Base-by-base conservation (phyloP, 2,113 vertebrate species). In the Carollia perspicillata region DNA sequence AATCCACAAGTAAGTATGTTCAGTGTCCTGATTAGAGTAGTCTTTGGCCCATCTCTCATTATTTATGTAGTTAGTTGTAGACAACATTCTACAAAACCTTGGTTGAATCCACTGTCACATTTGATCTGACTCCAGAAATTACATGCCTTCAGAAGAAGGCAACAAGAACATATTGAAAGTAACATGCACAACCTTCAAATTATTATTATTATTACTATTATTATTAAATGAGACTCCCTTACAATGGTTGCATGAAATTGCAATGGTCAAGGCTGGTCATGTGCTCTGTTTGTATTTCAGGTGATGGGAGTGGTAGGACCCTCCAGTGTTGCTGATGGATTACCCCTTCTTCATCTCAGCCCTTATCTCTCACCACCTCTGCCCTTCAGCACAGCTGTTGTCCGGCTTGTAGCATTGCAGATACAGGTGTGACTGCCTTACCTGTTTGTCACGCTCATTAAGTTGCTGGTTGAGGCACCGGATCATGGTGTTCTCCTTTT, bases 291-390 rank as follows among this genome's bases (percentile, higher is more conserved):
- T 99, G 97, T 98, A 98, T 98, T 99, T 96, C 98, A 99, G 99
- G 99, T 99, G 98, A 99, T 99, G 99, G 99, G 99, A 95, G 99
- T 99, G 92, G 99, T 99, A 93, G 99, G 99, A 97, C 99, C 99
- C 93, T 99, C 99, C 98, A 99, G 99, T 97, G 99, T 99, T 98
- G 99, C 99, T 77, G 99, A 99, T 22, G 99, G 99, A 96, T 99
- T 99, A 90, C 99, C 99, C 94, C 99, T 99, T 97, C 99, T 99
- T 98, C 99, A 99, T 99, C 99, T 99, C 98, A 99, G 99, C 99
- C 99, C 99, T 97, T 99, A 99, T 98, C 99, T 99, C 96, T 99
- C 99, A 95, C 99, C 99, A 95, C 99, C 99, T 95, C 99, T 99
- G 95, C 99, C 99, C 97, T 99, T 99, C 99, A 99, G 99, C 98